Conservation (phyloP, 1,140 invertebrate species). For the Rhyacophila brunnea region DNA sequence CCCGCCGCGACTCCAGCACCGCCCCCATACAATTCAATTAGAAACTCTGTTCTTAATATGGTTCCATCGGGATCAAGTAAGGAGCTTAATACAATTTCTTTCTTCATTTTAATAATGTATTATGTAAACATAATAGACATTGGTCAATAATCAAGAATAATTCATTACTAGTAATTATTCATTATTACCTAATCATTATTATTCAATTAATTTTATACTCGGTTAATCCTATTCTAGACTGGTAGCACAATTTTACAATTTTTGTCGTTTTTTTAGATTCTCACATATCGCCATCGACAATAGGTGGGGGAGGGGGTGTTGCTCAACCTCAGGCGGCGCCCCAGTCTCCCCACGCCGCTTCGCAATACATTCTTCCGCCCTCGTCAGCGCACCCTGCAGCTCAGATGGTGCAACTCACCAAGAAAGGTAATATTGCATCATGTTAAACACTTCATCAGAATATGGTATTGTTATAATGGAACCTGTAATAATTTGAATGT, state of each 20-base stretch:
- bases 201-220: no score
- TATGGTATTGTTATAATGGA: no score
- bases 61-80: slow-evolving; percentile 29
- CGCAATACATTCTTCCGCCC: slow-evolving; percentile 31
- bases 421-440: slow-evolving; percentile 31
- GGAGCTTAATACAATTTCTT: no score
- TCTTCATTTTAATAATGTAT: no score
- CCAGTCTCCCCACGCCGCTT: slow-evolving; percentile 19
- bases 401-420: slow-evolving; percentile 31
- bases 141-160: no score
- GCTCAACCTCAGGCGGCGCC: slow-evolving; percentile 31
- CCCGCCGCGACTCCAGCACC: slow-evolving; percentile 76
- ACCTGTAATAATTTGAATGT: no score
- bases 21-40: slow-evolving; percentile 64
- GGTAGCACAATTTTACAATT: no score
- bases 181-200: no score
- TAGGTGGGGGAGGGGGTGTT: slow-evolving; percentile 1
- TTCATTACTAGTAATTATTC: no score
- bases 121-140: no score
- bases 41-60: slow-evolving; percentile 37
- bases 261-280: slow-evolving; percentile 10
- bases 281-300: slow-evolving; percentile 16
- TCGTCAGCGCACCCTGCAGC: slow-evolving; percentile 5
- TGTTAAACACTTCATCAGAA: no score
- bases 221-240: no score